These are phyloP conservation scores for Apolygus lucorum DNA, from an alignment of 1,140 invertebrate species.

Conservation along the genomic window DNA sequence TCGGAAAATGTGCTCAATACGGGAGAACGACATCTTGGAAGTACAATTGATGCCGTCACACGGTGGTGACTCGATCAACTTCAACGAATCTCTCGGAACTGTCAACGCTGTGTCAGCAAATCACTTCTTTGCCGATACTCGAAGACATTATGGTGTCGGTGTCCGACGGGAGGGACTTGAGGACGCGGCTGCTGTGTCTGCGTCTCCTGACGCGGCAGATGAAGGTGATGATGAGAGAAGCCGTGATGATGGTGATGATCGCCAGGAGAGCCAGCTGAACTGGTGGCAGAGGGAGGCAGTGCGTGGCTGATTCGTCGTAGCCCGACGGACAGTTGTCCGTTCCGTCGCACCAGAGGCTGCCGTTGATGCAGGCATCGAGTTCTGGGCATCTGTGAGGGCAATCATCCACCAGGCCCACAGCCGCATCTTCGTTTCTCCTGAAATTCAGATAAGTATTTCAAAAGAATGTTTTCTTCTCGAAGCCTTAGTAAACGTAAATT, in stretches of 20 bases:
- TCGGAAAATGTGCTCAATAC: background rate
- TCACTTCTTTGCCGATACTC: slow-evolving; percentile 58
- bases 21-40: background rate
- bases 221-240: slow-evolving; percentile 34
- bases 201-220: slow-evolving; percentile 17
- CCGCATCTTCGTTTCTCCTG: slow-evolving; percentile 40
- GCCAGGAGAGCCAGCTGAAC: slow-evolving; percentile 53
- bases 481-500: too few relatives aligned
- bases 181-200: background rate
- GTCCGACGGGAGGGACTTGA: slow-evolving; percentile 34
- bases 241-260: slow-evolving; percentile 41
- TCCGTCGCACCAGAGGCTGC: slow-evolving; percentile 82
- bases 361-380: slow-evolving; percentile 76
- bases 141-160: slow-evolving; percentile 34
- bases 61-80: slow-evolving; percentile 77
- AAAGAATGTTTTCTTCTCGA: too few relatives aligned
- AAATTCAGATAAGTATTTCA: too few relatives aligned
- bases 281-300: slow-evolving; percentile 64
- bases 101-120: slow-evolving; percentile 81
- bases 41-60: slow-evolving; percentile 52
- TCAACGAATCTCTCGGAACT: slow-evolving; percentile 85
- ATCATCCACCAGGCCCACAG: slow-evolving; percentile 53
- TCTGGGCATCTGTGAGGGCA: slow-evolving; percentile 75
- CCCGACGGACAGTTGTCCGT: slow-evolving; percentile 75
- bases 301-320: slow-evolving; percentile 71